Evolutionary conservation across 2,797 vertebrate species (phyloP), one percentile per base, ranked within the genome.

Genomic region (Carcharodon carcharias): DNA sequence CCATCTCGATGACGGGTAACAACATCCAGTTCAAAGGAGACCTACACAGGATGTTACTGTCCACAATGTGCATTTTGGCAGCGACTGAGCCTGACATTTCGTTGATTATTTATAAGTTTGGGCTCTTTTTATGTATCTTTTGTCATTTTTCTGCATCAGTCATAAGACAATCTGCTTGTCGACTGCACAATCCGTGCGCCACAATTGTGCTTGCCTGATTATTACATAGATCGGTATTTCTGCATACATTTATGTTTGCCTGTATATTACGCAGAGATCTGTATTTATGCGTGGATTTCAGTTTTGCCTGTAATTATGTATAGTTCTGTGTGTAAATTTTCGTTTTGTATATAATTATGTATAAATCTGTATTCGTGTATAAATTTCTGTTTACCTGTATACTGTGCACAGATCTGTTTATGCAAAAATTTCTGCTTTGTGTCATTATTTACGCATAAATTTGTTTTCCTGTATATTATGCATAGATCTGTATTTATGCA

Each of bases 21-120:
- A 93, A 93, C 91, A 93, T 93, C 91, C 91, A 93, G 91, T 67
- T 93, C 91, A 93, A 67, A 93, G 91, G 91, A 40, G 61, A 65
- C 91, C 18, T 28, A 1, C n/a, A 67, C n/a, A 93, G 91, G 91
- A 93, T 93, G 21, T 67, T 3, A 45, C 91, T 26, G 21, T 91
- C 58, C n/a, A 40, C n/a, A 40, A 67, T 67, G 3, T 67, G n/a
- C n/a, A 7, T 6, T 67, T 3, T 35, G 9, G 23, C n/a, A 4
- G 14, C 3, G 21, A 93, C 23, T 93, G 91, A 93, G 63, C n/a
- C 31, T 61, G 89, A 65, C 16, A 40, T 11, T 67, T 65, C 0
- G 11, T 45, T 77, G 71, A 8, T 77, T 9, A 40, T 50, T 67
- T 67, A 63, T 1, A 45, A 67, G 26, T 28, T 12, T 7, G 18